Percentiles rank a stretch among this genome's conserved stretches.
phyloP scores from a whole-genome alignment of 2,113 vertebrate species.

The Conger conger region DNA sequence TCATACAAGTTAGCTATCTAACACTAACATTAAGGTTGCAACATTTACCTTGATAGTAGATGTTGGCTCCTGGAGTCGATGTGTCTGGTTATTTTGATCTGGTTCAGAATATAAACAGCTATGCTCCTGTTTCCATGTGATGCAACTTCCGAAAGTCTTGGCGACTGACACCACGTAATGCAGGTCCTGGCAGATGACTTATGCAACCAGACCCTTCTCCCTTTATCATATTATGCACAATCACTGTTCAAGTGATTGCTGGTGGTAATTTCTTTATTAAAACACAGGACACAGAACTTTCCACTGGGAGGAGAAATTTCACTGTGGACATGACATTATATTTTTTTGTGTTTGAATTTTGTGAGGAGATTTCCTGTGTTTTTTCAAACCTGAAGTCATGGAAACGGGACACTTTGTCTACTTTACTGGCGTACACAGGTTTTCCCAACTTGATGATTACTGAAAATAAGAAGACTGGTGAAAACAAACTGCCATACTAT shows the following conservation, averaged over 20 bases:
- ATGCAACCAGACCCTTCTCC: not conserved
- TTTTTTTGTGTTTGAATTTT: not conserved
- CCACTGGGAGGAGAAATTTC: not conserved
- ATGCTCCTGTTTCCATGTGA: too few species aligned
- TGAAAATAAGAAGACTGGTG: not conserved
- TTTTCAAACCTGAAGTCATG: not conserved
- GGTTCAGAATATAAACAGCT: too few species aligned
- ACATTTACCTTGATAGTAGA: too few species aligned
- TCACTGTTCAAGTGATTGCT: not conserved
- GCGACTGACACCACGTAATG: too few species aligned
- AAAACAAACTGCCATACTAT: not conserved
- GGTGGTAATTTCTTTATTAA: not conserved
- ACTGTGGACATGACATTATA: not conserved
- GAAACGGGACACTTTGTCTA: not conserved
- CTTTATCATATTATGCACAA: not conserved
- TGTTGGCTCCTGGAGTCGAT: too few species aligned
- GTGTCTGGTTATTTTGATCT: too few species aligned
- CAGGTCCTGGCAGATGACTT: too few species aligned
- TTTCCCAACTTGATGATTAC: not conserved
- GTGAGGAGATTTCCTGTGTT: not conserved
- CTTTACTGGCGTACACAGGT: not conserved
- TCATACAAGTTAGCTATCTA: too few species aligned
- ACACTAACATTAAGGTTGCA: too few species aligned
- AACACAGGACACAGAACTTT: not conserved
- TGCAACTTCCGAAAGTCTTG: too few species aligned